Base-by-base conservation (phyloP, 2,113 vertebrate genomes). In the Podarcis cretensis region DNA sequence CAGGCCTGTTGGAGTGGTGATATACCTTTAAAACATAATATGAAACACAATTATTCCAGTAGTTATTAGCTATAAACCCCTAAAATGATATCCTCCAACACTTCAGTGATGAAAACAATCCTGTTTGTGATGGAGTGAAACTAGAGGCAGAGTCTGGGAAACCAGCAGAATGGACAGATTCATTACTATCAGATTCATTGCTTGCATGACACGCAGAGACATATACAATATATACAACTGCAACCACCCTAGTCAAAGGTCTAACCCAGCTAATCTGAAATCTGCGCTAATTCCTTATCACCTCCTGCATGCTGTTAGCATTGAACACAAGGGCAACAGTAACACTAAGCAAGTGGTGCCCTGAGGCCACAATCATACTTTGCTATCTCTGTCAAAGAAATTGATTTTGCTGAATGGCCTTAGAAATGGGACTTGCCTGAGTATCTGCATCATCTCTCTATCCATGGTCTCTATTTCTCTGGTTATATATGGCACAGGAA, bases 351-450 rank as follows among this genome's bases (percentile, higher is more conserved):
- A 32, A 81, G 54, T 21, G 37, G n/a, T 40, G 71, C 32, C 78
- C 69, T 87, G 48, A 59, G 48, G 78, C 68, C 32, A 37, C 32
- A 35, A n/a, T 82, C 79, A 71, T 12, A 81, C 54, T 43, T 75
- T 82, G 86, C 57, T 75, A 69, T 66, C 48, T 35, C 69, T 43
- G 69, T 65, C 25, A 82, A 82, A 75, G 54, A 82, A 75, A 43
- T n/a, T 23, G 54, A 48, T 83, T 87, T 76, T 75, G 79, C 57
- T 82, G 79, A 88, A 75, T 43, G 59, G 54, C 80, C 35, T 30
- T 71, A 81, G 14, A 87, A 81, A 59, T 81, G 23, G 81, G 69
- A 87, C 81, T 27, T 48, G 57, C 16, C 27, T 40, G 35, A 75
- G 30, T 40, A 48, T 30, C 73, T 82, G 69, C 37, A 82, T 74